phyloP scores from a whole-genome alignment of 2,113 vertebrate genomes.

The Andinoacara biseriatus region DNA sequence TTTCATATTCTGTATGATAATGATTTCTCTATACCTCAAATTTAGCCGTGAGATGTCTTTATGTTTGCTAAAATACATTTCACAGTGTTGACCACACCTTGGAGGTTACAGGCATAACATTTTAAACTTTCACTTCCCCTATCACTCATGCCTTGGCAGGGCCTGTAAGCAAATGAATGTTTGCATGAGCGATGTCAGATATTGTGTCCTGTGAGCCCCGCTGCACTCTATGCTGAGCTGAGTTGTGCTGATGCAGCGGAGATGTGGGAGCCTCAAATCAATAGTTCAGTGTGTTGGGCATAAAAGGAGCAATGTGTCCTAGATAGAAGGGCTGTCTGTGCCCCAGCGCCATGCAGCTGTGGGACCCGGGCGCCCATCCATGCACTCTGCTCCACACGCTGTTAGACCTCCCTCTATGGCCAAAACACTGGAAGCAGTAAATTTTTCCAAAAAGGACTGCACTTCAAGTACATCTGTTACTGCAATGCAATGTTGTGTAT shows the following conservation, averaged over 20 bases:
- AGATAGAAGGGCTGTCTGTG: slow-evolving; percentile 71
- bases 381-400: slow-evolving; percentile 48
- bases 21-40: not conserved
- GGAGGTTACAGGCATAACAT: not conserved
- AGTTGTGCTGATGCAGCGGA: slow-evolving; percentile 37
- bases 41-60: not conserved
- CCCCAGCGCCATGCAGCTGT: slow-evolving; percentile 71
- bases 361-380: slow-evolving; percentile 63
- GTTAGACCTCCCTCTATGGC: slow-evolving; percentile 29
- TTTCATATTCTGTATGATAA: not conserved
- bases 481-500: not conserved
- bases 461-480: slow-evolving; percentile 3
- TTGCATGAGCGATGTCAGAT: slow-evolving; percentile 28
- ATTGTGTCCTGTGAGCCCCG: slow-evolving; percentile 21
- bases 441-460: slow-evolving; percentile 7
- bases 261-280: slow-evolving; percentile 53
- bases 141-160: not conserved
- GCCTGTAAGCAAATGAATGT: slow-evolving; percentile 22
- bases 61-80: not conserved
- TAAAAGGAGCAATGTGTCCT: slow-evolving; percentile 73
- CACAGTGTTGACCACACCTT: not conserved
- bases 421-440: slow-evolving; percentile 38
- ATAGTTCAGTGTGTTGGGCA: slow-evolving; percentile 71
- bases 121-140: not conserved
- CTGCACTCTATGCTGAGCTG: slow-evolving; percentile 42